These are phyloP conservation scores for Epistrophe grossulariae DNA, from an alignment of 2,888 invertebrate genomes.

Conservation along the genomic window DNA sequence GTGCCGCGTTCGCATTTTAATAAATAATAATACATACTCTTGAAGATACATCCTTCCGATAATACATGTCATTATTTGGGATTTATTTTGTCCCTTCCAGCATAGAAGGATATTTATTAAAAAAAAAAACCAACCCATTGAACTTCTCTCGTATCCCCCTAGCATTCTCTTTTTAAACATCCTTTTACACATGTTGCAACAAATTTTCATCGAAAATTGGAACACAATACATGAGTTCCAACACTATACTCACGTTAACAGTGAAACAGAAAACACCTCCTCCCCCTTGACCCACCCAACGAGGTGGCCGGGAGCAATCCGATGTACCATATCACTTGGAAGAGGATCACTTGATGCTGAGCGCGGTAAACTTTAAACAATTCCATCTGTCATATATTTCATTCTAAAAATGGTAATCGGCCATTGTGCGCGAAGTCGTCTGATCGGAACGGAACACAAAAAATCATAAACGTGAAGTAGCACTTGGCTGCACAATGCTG, in stretches of 20 bases:
- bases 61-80: conserved; percentile 69
- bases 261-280: background rate
- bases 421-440: conserved; percentile 61
- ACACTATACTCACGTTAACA: conserved; percentile 10
- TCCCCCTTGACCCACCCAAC: background rate
- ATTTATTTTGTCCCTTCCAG: conserved; percentile 70
- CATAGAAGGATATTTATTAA: conserved; percentile 25
- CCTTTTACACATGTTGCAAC: conserved; percentile 68
- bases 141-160: background rate
- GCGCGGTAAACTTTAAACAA: conserved; percentile 72
- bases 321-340: conserved; percentile 19
- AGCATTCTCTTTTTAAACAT: background rate
- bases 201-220: conserved; percentile 71
- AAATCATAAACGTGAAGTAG: conserved; percentile 74
- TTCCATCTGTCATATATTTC: conserved; percentile 76
- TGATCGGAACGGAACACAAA: conserved; percentile 34
- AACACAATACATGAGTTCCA: conserved; percentile 31
- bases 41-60: conserved; percentile 66
- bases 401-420: conserved; percentile 75
- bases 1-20: conserved; percentile 61
- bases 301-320: conserved; percentile 12
- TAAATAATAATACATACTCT: conserved; percentile 52
- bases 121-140: background rate
- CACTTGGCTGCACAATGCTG: conserved; percentile 52
- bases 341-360: conserved; percentile 35